phyloP scores from a whole-genome alignment of 2,888 invertebrate species.

The Pyrocoelia pectoralis region DNA sequence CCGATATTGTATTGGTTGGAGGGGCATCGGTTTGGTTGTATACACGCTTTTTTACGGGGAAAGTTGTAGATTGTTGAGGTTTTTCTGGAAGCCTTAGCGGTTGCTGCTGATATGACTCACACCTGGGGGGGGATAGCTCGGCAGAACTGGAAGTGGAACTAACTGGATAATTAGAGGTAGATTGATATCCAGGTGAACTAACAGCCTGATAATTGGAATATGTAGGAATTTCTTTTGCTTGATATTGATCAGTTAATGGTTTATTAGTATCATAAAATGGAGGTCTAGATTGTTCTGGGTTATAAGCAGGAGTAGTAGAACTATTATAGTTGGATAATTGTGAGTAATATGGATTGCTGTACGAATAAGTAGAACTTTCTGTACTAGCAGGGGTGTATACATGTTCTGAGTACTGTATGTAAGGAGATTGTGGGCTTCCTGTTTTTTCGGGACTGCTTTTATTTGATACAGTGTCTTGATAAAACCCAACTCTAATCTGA shows the following conservation, averaged over 20 bases:
- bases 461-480: conserved; percentile 86
- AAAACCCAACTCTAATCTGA: conserved; percentile 86
- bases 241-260: conserved; percentile 59
- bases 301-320: conserved; percentile 61
- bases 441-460: conserved; percentile 87
- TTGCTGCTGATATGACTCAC: conserved; percentile 28
- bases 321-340: conserved; percentile 57
- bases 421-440: conserved; percentile 73
- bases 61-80: conserved; percentile 58
- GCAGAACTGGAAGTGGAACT: conserved; percentile 23
- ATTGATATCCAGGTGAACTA: conserved; percentile 43
- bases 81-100: conserved; percentile 41
- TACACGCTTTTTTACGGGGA: conserved; percentile 71
- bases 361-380: conserved; percentile 54
- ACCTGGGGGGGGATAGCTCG: conserved; percentile 25
- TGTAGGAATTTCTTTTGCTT: conserved; percentile 56
- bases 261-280: conserved; percentile 69
- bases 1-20: conserved; percentile 27
- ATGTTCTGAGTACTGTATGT: conserved; percentile 65
- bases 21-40: conserved; percentile 62
- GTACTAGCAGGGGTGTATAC: conserved; percentile 66
- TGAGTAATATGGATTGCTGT: conserved; percentile 55
- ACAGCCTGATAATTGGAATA: conserved; percentile 50
- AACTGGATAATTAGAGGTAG: conserved; percentile 42
- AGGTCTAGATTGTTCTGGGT: conserved; percentile 46